phyloP scores from a whole-genome alignment of 1,140 invertebrate genomes.

The Rhagoletis zephyria region DNA sequence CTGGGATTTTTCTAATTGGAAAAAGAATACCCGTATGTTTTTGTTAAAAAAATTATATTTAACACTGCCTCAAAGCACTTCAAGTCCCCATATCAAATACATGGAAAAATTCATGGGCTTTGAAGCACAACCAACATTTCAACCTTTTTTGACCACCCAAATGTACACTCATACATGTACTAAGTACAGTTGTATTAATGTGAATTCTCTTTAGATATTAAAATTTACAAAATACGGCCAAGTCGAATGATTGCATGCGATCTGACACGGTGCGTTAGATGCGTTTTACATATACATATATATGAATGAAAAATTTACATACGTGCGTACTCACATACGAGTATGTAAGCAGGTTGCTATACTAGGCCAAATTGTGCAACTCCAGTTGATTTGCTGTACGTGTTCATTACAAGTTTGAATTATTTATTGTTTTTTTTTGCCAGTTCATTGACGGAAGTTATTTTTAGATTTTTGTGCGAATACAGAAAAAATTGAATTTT shows the following conservation, averaged over 20 bases:
- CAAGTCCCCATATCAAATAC: too few relatives aligned
- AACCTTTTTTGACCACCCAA: too few relatives aligned
- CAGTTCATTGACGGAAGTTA: background rate
- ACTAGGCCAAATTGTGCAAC: background rate
- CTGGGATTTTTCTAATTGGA: too few relatives aligned
- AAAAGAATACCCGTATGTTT: too few relatives aligned
- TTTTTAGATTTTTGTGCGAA: too few relatives aligned
- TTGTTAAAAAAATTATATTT: too few relatives aligned
- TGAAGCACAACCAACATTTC: too few relatives aligned
- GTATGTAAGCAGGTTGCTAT: background rate
- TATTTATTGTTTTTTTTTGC: constrained; percentile 21
- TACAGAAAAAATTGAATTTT: too few relatives aligned
- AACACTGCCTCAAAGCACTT: too few relatives aligned
- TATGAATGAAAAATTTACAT: too few relatives aligned
- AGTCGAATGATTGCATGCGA: background rate
- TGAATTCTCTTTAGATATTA: background rate
- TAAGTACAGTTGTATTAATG: background rate
- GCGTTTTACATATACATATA: background rate
- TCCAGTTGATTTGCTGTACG: background rate
- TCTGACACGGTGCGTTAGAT: background rate
- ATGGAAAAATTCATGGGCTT: too few relatives aligned
- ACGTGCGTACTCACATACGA: too few relatives aligned
- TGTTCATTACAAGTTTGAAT: background rate
- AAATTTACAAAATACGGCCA: background rate
- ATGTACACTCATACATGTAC: background rate